Evolutionary conservation across 1,140 invertebrate genomes (phyloP).

Genomic region (Bombus difficillimus): DNA sequence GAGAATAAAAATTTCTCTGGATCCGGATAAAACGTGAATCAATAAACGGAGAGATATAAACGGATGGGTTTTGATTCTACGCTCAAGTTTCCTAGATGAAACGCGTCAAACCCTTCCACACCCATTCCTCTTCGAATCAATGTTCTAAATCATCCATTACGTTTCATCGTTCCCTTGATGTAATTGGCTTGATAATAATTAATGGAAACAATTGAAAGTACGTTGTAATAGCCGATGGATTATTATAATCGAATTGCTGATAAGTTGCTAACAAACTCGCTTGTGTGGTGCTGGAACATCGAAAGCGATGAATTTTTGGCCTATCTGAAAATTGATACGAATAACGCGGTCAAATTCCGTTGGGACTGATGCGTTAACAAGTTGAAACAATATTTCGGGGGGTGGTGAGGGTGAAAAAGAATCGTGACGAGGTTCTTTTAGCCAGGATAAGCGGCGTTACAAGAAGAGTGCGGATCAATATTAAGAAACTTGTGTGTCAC

Average conservation of each 20-base stretch:
- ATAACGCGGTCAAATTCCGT: neutral
- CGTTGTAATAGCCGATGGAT: neutral
- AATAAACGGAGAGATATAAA: neutral
- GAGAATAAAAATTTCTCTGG: constrained; percentile 22
- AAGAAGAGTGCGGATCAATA: constrained; percentile 43
- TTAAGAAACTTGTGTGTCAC: constrained; percentile 51
- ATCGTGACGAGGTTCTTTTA: neutral
- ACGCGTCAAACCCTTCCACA: neutral
- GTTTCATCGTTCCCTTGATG: neutral
- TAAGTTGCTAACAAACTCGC: neutral
- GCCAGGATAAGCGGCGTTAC: constrained; percentile 35
- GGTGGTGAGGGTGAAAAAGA: neutral
- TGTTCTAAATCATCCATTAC: neutral
- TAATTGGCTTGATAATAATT: neutral
- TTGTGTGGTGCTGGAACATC: neutral
- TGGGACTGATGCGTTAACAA: neutral
- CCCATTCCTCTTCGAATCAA: neutral
- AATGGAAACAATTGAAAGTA: constrained; percentile 9
- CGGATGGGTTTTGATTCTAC: neutral
- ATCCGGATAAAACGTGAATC: constrained; percentile 21
- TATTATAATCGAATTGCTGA: neutral
- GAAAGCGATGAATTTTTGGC: neutral
- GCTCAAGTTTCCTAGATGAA: constrained; percentile 1
- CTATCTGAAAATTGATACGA: neutral
- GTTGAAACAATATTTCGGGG: neutral